Base-by-base conservation (phyloP, 2,797 vertebrate species). In the Serranus cabrilla region DNA sequence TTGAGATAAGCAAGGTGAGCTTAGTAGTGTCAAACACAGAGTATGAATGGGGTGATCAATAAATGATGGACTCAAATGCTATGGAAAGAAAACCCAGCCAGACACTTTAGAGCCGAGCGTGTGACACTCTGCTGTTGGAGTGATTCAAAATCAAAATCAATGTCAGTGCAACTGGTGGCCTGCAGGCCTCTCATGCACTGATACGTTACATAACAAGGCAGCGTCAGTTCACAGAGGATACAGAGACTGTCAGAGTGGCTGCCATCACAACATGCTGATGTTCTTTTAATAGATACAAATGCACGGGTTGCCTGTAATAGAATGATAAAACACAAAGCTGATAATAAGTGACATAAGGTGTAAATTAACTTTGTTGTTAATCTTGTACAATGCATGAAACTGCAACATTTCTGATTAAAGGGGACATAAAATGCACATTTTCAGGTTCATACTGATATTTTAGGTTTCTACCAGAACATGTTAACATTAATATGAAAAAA, bases 1-100 rank as follows among this genome's bases (percentile, higher is more conserved):
- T 98, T 71, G 96, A 97, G 94, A 97, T 98, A 82, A 98, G 97
- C 89, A 98, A 98, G 96, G 97, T 95, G 84, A 89, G 83, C 11
- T 52, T 1, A 23, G 8, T 46, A 55, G 11, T 21, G 18, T 34
- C 64, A 23, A 61, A 61, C 25, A 11, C 0, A 1, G 5, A 57
- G 18, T 37, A 40, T 37, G 8, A 46, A 43, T 1, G n/a, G 50
- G 13, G 1, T 7, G 43, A 59, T 72, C 46, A 1, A 55, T 59
- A n/a, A n/a, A 59, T 2, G 2, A 63, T 18, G 7, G n/a, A 54
- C 74, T 46, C 10, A 65, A 52, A 60, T 55, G 13, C 8, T 14
- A 27, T 27, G 18, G 3, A 5, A 39, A 60, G n/a, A 50, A 70
- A 39, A 10, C n/a, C 34, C 6, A 7, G 25, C 7, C 14, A 47